phyloP scores from a whole-genome alignment of 2,797 vertebrate genomes.

The Epinephelus malabaricus region DNA sequence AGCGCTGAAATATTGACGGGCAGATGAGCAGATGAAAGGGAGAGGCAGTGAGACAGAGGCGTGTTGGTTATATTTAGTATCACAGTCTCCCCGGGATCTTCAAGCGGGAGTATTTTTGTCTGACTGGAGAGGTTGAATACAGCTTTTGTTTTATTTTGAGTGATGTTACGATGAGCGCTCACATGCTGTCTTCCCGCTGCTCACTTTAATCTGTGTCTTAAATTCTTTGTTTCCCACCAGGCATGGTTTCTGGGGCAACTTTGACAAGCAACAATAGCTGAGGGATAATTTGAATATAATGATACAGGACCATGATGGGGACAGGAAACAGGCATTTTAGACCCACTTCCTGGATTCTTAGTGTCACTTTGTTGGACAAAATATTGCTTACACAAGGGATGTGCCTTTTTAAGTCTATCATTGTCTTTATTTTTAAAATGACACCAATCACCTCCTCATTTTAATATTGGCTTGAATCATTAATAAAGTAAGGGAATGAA shows the following conservation, averaged over 20 bases:
- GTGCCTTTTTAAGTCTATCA: too few species aligned
- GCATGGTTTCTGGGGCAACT: slow-evolving; percentile 25
- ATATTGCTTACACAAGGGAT: not conserved
- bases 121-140: slow-evolving; percentile 60
- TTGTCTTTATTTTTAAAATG: not conserved
- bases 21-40: slow-evolving; percentile 61
- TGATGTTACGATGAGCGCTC: slow-evolving; percentile 47
- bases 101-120: slow-evolving; percentile 66
- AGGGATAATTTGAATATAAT: slow-evolving; percentile 21
- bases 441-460: not conserved
- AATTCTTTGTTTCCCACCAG: slow-evolving; percentile 42
- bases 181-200: slow-evolving; percentile 47
- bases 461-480: not conserved
- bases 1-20: slow-evolving; percentile 64
- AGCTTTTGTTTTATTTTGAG: slow-evolving; percentile 67
- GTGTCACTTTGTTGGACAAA: not conserved
- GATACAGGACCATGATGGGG: not conserved
- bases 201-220: slow-evolving; percentile 50
- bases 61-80: slow-evolving; percentile 71
- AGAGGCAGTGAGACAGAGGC: slow-evolving; percentile 38
- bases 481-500: too few species aligned
- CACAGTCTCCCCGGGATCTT: slow-evolving; percentile 61
- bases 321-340: slow-evolving; percentile 9
- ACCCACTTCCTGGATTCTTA: not conserved
- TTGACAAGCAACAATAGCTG: slow-evolving; percentile 23